Evolutionary conservation across 1,140 invertebrate genomes (phyloP).

Genomic region (Bradynema listronoti): DNA sequence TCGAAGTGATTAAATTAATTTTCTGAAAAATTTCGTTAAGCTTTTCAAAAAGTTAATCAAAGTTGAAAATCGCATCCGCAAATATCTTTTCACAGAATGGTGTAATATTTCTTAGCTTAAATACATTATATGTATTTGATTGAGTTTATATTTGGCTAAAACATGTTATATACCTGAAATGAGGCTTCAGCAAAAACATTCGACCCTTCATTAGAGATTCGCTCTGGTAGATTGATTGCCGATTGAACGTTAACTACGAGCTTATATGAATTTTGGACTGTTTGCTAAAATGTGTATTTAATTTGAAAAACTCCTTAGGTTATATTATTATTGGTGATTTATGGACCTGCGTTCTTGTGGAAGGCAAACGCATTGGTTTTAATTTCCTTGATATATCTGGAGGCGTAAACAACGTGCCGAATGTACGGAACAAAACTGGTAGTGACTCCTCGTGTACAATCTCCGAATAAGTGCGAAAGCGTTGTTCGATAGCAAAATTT

Average conservation of each 20-base stretch:
- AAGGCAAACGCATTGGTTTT: slow-evolving; percentile 47
- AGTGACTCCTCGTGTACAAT: slow-evolving; percentile 38
- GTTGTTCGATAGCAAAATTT: slow-evolving; percentile 1
- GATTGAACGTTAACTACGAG: slow-evolving; percentile 37
- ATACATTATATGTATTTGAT: too few species aligned
- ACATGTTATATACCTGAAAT: slow-evolving; percentile 21
- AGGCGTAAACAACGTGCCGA: slow-evolving; percentile 26
- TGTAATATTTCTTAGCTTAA: too few species aligned
- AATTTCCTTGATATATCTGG: slow-evolving; percentile 39
- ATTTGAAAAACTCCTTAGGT: too few species aligned
- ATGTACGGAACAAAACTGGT: slow-evolving; percentile 10
- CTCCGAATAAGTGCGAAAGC: slow-evolving; percentile 23
- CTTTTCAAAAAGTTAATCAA: too few species aligned
- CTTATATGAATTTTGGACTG: neutral
- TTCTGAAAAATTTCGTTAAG: too few species aligned
- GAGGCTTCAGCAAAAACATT: slow-evolving; percentile 30
- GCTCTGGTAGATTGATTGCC: slow-evolving; percentile 34
- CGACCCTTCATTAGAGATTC: slow-evolving; percentile 10
- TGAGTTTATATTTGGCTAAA: too few species aligned
- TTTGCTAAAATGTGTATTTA: slow-evolving; percentile 4
- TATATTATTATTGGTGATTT: too few species aligned
- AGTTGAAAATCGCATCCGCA: too few species aligned
- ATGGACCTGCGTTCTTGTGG: too few species aligned
- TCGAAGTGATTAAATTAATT: too few species aligned
- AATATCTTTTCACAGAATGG: too few species aligned